These are phyloP conservation scores for Arizona elegans DNA, from an alignment of 2,113 vertebrate species.

Conservation along the genomic window DNA sequence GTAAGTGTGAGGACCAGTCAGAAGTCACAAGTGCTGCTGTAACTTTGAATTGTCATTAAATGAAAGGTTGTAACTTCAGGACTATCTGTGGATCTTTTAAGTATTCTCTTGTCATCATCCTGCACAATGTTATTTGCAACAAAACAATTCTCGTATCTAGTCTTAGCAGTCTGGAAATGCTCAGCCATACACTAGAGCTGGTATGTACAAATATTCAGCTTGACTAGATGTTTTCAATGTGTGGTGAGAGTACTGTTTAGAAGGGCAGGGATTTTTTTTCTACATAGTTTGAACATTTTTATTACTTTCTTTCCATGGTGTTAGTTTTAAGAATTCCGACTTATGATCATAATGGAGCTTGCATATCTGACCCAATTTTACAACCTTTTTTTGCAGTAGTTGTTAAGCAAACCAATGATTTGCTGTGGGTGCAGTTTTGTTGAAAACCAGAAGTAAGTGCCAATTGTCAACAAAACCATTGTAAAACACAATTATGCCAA, in stretches of 20 bases:
- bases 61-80: neutral
- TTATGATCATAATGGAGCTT: neutral
- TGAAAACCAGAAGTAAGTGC: neutral
- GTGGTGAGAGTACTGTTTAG: neutral
- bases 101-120: neutral
- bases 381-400: neutral
- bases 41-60: neutral
- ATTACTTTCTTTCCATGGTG: neutral
- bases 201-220: neutral
- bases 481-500: neutral
- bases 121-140: neutral
- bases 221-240: neutral
- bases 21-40: neutral
- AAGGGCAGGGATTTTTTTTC: neutral
- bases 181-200: neutral
- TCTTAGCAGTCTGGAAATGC: neutral
- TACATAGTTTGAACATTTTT: neutral
- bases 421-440: neutral
- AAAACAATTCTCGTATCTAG: neutral
- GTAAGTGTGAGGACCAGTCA: neutral
- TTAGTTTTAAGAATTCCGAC: neutral
- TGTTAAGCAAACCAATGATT: neutral
- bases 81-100: neutral
- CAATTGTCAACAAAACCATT: neutral
- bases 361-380: neutral